phyloP scores from a whole-genome alignment of 2,888 invertebrate genomes.

The Oscheius sp. region DNA sequence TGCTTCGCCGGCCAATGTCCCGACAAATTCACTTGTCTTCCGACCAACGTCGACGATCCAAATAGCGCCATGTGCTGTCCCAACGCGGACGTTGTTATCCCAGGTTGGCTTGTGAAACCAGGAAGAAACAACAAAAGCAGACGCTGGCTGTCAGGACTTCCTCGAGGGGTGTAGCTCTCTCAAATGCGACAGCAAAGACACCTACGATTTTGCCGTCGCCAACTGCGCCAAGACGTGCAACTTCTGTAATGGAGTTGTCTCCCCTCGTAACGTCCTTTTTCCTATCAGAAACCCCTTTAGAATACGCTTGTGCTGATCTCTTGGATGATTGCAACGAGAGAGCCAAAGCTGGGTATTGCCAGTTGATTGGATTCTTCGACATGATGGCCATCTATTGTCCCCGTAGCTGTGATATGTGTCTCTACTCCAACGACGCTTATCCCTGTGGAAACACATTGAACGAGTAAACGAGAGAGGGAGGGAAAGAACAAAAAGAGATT shows the following conservation, averaged over 20 bases:
- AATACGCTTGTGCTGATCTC: constrained; percentile 43
- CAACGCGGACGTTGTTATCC: constrained; percentile 31
- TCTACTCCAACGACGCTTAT: constrained; percentile 30
- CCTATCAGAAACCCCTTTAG: constrained; percentile 17
- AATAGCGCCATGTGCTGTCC: constrained; percentile 36
- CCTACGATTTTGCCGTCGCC: constrained; percentile 43
- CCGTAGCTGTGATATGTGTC: constrained; percentile 40
- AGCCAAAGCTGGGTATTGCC: constrained; percentile 29
- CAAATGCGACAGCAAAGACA: constrained; percentile 35
- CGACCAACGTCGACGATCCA: no score
- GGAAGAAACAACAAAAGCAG: background rate
- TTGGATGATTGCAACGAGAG: constrained; percentile 42
- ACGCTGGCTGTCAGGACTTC: constrained; percentile 38
- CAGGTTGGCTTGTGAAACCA: background rate
- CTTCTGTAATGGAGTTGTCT: constrained; percentile 35
- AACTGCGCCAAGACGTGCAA: constrained; percentile 47
- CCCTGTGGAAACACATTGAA: constrained; percentile 39
- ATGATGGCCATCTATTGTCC: constrained; percentile 50
- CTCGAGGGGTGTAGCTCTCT: constrained; percentile 33
- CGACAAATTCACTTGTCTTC: constrained; percentile 35
- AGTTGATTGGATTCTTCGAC: constrained; percentile 36
- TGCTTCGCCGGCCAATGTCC: constrained; percentile 48
- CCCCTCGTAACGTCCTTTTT: constrained; percentile 1
- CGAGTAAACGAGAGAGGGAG: constrained; percentile 22
- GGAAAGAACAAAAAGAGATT: background rate